phyloP scores from a whole-genome alignment of 2,797 vertebrate genomes.

The Falco naumanni region DNA sequence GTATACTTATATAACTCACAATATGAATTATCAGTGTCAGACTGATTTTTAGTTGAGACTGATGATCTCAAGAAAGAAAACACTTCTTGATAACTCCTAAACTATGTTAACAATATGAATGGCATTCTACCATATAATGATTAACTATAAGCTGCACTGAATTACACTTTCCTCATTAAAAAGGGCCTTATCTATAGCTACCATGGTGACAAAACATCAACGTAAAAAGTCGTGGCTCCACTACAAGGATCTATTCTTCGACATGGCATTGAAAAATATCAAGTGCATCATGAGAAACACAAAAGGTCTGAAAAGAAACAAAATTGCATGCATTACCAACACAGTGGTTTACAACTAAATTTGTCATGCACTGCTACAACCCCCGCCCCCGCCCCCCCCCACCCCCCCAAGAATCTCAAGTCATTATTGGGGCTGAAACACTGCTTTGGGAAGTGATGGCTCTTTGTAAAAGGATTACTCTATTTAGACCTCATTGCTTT shows the following conservation, averaged over 20 bases:
- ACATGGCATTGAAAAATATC: constrained; percentile 51
- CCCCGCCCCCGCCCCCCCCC: background rate
- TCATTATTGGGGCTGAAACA: constrained; percentile 37
- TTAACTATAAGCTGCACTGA: constrained; percentile 1
- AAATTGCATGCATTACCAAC: constrained; percentile 37
- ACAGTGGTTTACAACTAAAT: constrained; percentile 36
- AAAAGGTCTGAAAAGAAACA: constrained; percentile 56
- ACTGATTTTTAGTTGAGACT: background rate
- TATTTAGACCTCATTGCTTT: constrained; percentile 70
- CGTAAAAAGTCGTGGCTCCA: constrained; percentile 36
- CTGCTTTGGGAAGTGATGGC: constrained; percentile 32
- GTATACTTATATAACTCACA: background rate
- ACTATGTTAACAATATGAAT: constrained; percentile 35
- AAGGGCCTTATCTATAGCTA: constrained; percentile 38
- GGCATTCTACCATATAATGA: constrained; percentile 30
- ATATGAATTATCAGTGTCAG: background rate
- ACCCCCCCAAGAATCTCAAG: constrained; percentile 13
- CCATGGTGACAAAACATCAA: constrained; percentile 57
- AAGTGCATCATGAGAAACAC: constrained; percentile 45
- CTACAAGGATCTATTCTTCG: constrained; percentile 40
- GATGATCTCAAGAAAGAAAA: background rate
- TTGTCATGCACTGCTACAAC: constrained; percentile 28
- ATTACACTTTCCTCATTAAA: constrained; percentile 24
- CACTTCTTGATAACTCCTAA: constrained; percentile 9
- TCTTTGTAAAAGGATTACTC: constrained; percentile 72